Base-by-base conservation (phyloP, 2,797 vertebrate species). In the Rhynchotus rufescens region DNA sequence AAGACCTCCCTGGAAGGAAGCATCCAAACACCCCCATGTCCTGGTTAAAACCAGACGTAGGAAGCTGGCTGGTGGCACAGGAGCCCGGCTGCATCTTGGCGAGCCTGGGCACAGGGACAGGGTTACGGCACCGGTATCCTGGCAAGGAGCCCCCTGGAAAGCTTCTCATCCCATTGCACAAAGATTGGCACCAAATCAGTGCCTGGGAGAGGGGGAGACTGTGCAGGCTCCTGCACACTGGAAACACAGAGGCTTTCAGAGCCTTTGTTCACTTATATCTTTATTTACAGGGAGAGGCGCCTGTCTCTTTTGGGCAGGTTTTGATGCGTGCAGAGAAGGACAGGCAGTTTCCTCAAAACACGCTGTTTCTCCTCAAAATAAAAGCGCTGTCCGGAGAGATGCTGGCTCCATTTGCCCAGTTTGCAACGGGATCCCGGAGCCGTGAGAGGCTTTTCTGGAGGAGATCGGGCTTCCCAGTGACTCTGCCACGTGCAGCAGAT, bases 211-310 rank as follows among this genome's bases (percentile, higher is more conserved):
- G 20, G 47, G 21, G 22, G 9, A 15, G 7, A 4, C 52, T 54
- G 26, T 38, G 3, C 1, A 5, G 34, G 47, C 30, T 56, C 61
- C 20, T 45, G 36, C 1, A 0, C 21, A 12, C 25, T 26, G 14
- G 34, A 0, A 11, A 22, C 72, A 16, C 28, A 15, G 15, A 51
- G 57, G 32, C 62, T 30, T 38, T 62, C 54, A 56, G 36, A 1
- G 0, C 51, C 66, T 44, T 10, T 20, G 12, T 36, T 15, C 12
- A 15, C 3, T 54, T 54, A 0, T 2, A 8, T 22, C 26, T 21
- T n/a, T 23, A 32, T 4, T 26, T 8, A 2, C 36, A 30, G 69
- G 1, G 3, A 61, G 47, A 62, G 38, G 6, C 25, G 10, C 23
- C 26, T 7, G 0, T 44, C 45, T 61, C 59, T 32, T 15, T 8